phyloP scores from a whole-genome alignment of 37 sponge, comb jelly and placozoan species.

The Axinella damicornis region DNA sequence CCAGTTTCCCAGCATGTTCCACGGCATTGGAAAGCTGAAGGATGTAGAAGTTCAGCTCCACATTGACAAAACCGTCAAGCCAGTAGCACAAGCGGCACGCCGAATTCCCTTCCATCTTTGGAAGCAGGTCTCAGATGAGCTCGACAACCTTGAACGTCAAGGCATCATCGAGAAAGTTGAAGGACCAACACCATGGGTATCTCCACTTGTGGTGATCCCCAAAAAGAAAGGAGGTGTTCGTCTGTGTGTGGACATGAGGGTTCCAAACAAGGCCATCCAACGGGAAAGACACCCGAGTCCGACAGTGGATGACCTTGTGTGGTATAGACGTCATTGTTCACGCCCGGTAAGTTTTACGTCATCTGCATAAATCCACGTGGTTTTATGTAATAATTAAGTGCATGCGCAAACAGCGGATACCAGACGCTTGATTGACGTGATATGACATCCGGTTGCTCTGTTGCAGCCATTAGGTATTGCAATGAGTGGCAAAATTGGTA shows the following conservation, averaged over 20 bases:
- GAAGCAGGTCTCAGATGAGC: constrained; percentile 58
- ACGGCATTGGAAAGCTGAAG: constrained; percentile 55
- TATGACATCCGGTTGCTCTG: no score
- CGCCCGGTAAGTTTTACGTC: no score
- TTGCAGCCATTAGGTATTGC: no score
- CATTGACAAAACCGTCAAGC: constrained; percentile 39
- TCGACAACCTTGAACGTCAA: constrained; percentile 28
- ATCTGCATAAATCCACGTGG: no score
- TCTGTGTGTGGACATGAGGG: constrained; percentile 59
- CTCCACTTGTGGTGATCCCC: constrained; percentile 57
- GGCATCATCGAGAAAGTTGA: constrained; percentile 56
- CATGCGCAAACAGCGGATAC: no score
- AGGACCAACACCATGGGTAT: constrained; percentile 66
- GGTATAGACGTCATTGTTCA: no score
- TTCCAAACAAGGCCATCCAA: constrained; percentile 60
- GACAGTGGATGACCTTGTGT: no score
- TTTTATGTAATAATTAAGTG: no score
- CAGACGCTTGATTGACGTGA: no score
- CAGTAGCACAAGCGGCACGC: constrained; percentile 48
- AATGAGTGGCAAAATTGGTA: no score
- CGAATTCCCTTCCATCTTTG: constrained; percentile 53
- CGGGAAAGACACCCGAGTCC: constrained; percentile 68
- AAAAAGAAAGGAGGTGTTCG: constrained; percentile 56
- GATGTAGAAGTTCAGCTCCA: constrained; percentile 49
- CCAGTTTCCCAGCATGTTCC: constrained; percentile 36